Conservation (phyloP, 2,113 vertebrate genomes). For the Aphelocoma coerulescens region DNA sequence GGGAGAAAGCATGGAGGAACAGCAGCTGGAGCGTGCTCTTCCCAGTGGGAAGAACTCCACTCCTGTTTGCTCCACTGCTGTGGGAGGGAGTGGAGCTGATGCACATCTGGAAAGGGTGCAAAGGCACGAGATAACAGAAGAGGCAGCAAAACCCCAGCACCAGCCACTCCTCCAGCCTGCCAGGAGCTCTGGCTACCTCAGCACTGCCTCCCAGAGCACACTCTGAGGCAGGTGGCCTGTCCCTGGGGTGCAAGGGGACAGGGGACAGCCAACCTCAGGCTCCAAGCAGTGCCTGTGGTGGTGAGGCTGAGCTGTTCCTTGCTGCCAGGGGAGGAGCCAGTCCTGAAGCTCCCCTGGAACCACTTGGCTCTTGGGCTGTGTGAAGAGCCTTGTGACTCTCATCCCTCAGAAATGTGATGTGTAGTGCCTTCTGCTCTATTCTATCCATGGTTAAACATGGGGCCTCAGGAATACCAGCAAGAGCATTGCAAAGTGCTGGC, state of each 20-base stretch:
- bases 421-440: background rate
- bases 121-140: background rate
- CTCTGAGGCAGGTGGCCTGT: background rate
- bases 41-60: background rate
- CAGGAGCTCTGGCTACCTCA: background rate
- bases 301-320: background rate
- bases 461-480: background rate
- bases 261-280: background rate
- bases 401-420: background rate
- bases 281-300: background rate
- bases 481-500: background rate
- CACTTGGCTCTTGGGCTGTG: background rate
- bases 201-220: background rate
- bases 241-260: background rate
- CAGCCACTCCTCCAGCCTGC: background rate
- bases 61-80: background rate
- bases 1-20: background rate
- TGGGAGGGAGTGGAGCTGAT: background rate
- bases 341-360: background rate
- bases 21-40: slow-evolving; percentile 37
- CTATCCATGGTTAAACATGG: background rate
- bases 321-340: background rate
- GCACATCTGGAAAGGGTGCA: background rate
- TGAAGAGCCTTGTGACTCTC: slow-evolving; percentile 1
- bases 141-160: background rate